Evolutionary conservation across 2,888 invertebrate species (phyloP), one percentile per base, ranked within the genome.

Genomic region (Dione vanillae): DNA sequence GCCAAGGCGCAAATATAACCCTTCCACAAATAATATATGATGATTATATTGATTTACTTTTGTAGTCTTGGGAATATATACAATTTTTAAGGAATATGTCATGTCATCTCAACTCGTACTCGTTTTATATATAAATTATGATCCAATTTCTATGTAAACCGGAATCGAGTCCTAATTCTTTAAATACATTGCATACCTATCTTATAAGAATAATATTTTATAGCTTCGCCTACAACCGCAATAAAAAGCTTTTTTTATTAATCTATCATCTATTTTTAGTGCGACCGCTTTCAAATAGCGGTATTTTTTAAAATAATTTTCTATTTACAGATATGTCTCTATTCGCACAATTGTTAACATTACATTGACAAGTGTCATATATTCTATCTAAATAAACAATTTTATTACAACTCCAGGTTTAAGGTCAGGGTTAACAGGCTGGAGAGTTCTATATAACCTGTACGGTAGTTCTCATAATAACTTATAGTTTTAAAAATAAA

Each of bases 391-490:
- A 47, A 47, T 16, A 47, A n/a, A 47, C 16, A n/a, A n/a, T 9
- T 47, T 47, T 47, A 47, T 47, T 47, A 47, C 16, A 47, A 47
- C 45, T 14, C 14, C 16, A n/a, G 45, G 14, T 47, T 9, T 47
- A 47, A 47, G 16, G 45, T 47, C 45, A 47, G 45, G 45, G 45
- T n/a, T 47, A 47, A 14, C 45, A 7, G 45, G 8, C 45, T 45
- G n/a, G n/a, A n/a, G n/a, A 45, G n/a, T n/a, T 45, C 45, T 8
- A 45, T 45, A 45, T 45, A n/a, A 45, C 45, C n/a, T 47, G 45
- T 47, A n/a, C 45, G 16, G 16, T 16, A 47, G n/a, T n/a, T 2
- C 45, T 47, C 45, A n/a, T n/a, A 14, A 9, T 16, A 47, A 16
- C 45, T n/a, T n/a, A n/a, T n/a, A n/a, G n/a, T n/a, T n/a, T n/a